Percentiles rank a stretch among this genome's conserved stretches.
Conservation (phyloP, 2,797 vertebrate genomes). For the Clarias fuscus region DNA sequence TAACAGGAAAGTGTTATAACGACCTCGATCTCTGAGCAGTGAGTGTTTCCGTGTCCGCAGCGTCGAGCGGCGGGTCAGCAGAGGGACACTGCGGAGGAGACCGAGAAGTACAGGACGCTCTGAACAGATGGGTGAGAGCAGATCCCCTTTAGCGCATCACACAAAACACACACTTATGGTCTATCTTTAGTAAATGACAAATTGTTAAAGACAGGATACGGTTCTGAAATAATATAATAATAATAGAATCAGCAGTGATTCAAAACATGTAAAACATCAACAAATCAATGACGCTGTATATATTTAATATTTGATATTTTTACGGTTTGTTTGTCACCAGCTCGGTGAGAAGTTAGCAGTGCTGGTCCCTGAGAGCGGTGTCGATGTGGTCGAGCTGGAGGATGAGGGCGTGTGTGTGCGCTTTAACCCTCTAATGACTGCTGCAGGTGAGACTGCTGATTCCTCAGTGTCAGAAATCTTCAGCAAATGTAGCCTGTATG, state of each 20-base stretch:
- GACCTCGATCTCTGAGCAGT: background rate
- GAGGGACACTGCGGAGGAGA: constrained; percentile 72
- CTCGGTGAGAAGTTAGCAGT: constrained; percentile 84
- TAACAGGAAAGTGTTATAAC: background rate
- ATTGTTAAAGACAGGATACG: background rate
- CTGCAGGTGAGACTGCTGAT: constrained; percentile 79
- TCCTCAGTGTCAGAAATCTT: background rate
- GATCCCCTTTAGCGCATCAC: background rate
- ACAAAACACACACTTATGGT: background rate
- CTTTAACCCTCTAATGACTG: constrained; percentile 91
- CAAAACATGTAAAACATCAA: background rate
- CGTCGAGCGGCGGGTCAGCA: constrained; percentile 63
- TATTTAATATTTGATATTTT: background rate
- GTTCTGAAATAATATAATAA: background rate
- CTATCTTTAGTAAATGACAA: background rate
- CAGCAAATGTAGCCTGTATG: background rate
- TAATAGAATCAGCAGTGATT: background rate
- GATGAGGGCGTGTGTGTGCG: constrained; percentile 87
- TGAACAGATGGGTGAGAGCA: constrained; percentile 90
- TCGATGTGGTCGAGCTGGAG: constrained; percentile 90
- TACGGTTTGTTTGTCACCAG: constrained; percentile 64
- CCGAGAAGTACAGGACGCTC: constrained; percentile 79
- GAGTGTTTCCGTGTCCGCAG: constrained; percentile 52
- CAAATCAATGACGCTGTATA: background rate
- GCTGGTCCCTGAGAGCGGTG: constrained; percentile 82